Conservation (phyloP, 2,888 invertebrate genomes). For the Sipha maydis region DNA sequence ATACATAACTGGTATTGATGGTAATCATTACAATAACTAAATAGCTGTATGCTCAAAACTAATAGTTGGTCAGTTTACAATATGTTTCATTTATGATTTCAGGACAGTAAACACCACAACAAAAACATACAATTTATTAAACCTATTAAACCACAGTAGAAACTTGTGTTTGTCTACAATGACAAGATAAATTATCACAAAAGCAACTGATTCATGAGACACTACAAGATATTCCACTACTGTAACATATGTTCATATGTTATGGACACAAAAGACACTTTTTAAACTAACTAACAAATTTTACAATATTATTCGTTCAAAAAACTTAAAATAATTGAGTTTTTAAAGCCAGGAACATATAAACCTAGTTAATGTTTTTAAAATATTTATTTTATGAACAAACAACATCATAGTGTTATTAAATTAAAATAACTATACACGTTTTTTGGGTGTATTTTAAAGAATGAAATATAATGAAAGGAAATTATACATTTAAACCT, state of each 20-base stretch:
- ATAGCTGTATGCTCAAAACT: slow-evolving; percentile 21
- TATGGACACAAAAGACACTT: slow-evolving; percentile 47
- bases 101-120: slow-evolving; percentile 58
- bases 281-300: slow-evolving; percentile 58
- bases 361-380: slow-evolving; percentile 31
- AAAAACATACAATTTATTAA: slow-evolving; percentile 52
- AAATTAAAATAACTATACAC: not conserved
- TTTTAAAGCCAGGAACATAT: slow-evolving; percentile 31
- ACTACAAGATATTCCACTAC: slow-evolving; percentile 57
- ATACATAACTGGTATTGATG: slow-evolving; percentile 30
- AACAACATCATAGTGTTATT: not conserved
- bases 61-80: slow-evolving; percentile 2
- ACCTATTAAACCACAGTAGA: slow-evolving; percentile 57
- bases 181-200: slow-evolving; percentile 58
- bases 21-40: slow-evolving; percentile 21
- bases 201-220: slow-evolving; percentile 52
- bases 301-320: slow-evolving; percentile 42
- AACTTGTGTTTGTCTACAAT: slow-evolving; percentile 52
- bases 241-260: slow-evolving; percentile 47
- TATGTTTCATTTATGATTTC: slow-evolving; percentile 61
- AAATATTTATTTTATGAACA: slow-evolving; percentile 11
- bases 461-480: not conserved
- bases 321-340: slow-evolving; percentile 13
- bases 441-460: slow-evolving; percentile 24
- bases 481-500: not conserved